phyloP scores from a whole-genome alignment of 2,888 invertebrate species.

The Colostygia pectinataria region DNA sequence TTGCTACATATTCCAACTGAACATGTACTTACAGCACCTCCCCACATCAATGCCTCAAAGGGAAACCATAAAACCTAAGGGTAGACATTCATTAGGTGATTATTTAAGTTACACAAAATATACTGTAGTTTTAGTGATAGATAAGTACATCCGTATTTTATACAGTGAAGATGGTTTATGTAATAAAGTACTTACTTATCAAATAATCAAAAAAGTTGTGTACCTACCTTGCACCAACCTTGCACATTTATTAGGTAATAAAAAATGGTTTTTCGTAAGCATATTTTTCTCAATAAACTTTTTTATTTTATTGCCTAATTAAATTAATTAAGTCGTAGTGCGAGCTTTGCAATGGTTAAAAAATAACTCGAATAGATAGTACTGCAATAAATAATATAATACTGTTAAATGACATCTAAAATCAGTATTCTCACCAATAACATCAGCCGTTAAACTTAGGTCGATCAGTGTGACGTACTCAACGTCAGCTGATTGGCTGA shows the following conservation, averaged over 20 bases:
- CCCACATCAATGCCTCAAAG: conserved; percentile 27
- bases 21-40: conserved; percentile 14
- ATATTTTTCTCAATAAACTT: too few relatives aligned
- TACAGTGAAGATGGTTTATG: conserved; percentile 5
- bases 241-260: too few relatives aligned
- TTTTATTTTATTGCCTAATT: too few relatives aligned
- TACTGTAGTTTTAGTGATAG: conserved; percentile 12
- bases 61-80: conserved; percentile 41
- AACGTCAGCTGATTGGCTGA: conserved; percentile 38
- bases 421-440: conserved; percentile 7
- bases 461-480: conserved; percentile 3
- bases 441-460: conserved; percentile 7
- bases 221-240: too few relatives aligned
- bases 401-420: not conserved
- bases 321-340: too few relatives aligned
- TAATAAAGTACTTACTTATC: too few relatives aligned
- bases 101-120: conserved; percentile 35
- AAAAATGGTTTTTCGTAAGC: too few relatives aligned
- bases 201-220: too few relatives aligned
- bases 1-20: conserved; percentile 2
- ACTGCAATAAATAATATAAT: not conserved
- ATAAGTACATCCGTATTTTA: conserved; percentile 13
- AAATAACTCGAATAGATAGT: too few relatives aligned
- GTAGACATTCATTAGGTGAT: conserved; percentile 43
- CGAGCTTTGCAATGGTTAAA: too few relatives aligned